phyloP scores from a whole-genome alignment of 1,140 invertebrate genomes.

The Theocolax elegans region DNA sequence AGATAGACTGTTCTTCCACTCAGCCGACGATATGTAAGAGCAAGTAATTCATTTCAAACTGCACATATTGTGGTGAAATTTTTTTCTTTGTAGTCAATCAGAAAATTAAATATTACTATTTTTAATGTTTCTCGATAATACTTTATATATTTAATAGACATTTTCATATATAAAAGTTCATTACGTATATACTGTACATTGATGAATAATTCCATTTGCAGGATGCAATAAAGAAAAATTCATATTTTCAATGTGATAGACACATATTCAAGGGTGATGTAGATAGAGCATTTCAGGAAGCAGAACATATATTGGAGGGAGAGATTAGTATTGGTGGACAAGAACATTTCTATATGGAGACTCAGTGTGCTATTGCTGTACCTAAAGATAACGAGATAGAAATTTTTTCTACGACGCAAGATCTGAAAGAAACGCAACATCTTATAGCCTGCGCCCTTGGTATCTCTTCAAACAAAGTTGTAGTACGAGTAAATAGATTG shows the following conservation, averaged over 20 bases:
- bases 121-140: too few relatives aligned
- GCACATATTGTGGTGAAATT: too few relatives aligned
- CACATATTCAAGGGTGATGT: constrained; percentile 75
- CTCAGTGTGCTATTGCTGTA: constrained; percentile 78
- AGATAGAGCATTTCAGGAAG: constrained; percentile 71
- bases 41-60: too few relatives aligned
- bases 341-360: constrained; percentile 96
- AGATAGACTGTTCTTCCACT: too few relatives aligned
- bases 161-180: too few relatives aligned
- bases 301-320: constrained; percentile 76
- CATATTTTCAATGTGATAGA: constrained; percentile 71
- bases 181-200: too few relatives aligned
- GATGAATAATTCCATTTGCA: too few relatives aligned
- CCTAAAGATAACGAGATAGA: constrained; percentile 87
- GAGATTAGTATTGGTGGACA: constrained; percentile 86
- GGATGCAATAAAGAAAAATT: constrained; percentile 80
- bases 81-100: too few relatives aligned
- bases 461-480: constrained; percentile 79
- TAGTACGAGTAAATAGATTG: constrained; percentile 82
- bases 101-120: too few relatives aligned
- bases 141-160: too few relatives aligned
- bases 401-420: constrained; percentile 83
- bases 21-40: too few relatives aligned
- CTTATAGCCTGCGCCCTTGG: constrained; percentile 77
- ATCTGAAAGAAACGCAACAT: constrained; percentile 81